Evolutionary conservation across 2,113 vertebrate genomes (phyloP).

Genomic region (Cettia cetti): DNA sequence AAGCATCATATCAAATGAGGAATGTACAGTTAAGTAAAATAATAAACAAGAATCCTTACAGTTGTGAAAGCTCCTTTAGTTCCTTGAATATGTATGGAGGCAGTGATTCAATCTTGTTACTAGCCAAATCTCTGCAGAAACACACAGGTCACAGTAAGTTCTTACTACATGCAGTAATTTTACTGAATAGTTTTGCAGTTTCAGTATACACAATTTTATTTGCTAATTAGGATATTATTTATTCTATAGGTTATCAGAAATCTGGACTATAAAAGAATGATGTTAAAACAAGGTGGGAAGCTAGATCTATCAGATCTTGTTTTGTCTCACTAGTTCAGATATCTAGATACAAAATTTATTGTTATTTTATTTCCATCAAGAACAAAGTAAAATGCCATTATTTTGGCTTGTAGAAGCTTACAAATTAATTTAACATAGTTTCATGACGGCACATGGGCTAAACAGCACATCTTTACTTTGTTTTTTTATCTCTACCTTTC

Average conservation of each 20-base stretch:
- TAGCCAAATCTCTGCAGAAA: constrained; percentile 86
- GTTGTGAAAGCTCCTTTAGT: constrained; percentile 88
- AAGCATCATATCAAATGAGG: not conserved
- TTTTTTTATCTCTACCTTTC: not conserved
- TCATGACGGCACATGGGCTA: not conserved
- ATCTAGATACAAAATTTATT: not conserved
- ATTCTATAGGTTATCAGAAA: not conserved
- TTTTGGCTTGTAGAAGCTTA: not conserved
- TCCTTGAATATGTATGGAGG: constrained; percentile 82
- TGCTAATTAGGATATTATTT: not conserved
- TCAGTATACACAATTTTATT: not conserved
- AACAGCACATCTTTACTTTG: not conserved
- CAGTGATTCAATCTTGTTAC: constrained; percentile 86
- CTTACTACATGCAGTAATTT: not conserved
- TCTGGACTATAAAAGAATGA: not conserved
- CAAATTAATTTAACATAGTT: not conserved
- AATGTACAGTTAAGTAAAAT: not conserved
- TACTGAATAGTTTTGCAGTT: not conserved
- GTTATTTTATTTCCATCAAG: not conserved
- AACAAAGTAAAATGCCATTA: not conserved
- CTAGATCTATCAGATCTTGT: not conserved
- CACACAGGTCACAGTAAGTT: constrained; percentile 29
- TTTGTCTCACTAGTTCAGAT: not conserved
- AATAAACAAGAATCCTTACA: constrained; percentile 78
- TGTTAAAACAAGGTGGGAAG: not conserved